Percentiles rank a stretch among this genome's conserved stretches.
These are phyloP conservation scores for Trichomalopsis sarcophagae DNA, from an alignment of 1,140 invertebrate species.

Conservation along the genomic window DNA sequence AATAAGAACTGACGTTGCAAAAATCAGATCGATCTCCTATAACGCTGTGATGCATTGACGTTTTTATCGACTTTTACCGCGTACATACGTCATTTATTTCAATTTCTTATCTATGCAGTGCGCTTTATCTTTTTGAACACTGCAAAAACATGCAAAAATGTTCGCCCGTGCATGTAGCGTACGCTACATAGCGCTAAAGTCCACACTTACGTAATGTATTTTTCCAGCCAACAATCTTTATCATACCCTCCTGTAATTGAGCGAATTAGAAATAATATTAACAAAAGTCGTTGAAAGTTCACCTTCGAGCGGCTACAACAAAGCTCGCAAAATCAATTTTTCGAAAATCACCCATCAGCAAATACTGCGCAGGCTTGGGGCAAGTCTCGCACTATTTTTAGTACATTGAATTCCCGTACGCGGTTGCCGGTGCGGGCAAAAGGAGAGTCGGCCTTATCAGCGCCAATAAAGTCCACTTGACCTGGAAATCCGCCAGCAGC, in stretches of 20 bases:
- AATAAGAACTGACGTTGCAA: too few species aligned
- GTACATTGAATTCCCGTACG: conserved; percentile 47
- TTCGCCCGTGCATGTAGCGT: too few species aligned
- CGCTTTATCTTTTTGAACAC: neutral
- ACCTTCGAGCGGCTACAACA: too few species aligned
- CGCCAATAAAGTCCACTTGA: conserved; percentile 53
- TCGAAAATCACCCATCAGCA: conserved; percentile 25
- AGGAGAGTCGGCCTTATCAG: conserved; percentile 40
- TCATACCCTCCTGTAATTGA: too few species aligned
- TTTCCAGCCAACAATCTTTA: too few species aligned
- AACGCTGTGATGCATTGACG: too few species aligned
- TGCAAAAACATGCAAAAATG: neutral
- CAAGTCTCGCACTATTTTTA: conserved; percentile 37
- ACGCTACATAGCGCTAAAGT: too few species aligned
- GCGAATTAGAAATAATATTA: too few species aligned
- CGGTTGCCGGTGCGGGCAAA: neutral
- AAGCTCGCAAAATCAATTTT: conserved; percentile 33
- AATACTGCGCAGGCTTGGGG: neutral
- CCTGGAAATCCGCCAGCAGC: conserved; percentile 50
- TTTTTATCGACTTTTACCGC: too few species aligned
- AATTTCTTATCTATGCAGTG: neutral
- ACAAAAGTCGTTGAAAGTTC: too few species aligned
- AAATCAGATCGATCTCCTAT: too few species aligned
- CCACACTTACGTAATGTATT: too few species aligned
- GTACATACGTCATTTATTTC: neutral